These are phyloP conservation scores for Lates calcarifer DNA, from an alignment of 2,113 vertebrate species.

Conservation along the genomic window DNA sequence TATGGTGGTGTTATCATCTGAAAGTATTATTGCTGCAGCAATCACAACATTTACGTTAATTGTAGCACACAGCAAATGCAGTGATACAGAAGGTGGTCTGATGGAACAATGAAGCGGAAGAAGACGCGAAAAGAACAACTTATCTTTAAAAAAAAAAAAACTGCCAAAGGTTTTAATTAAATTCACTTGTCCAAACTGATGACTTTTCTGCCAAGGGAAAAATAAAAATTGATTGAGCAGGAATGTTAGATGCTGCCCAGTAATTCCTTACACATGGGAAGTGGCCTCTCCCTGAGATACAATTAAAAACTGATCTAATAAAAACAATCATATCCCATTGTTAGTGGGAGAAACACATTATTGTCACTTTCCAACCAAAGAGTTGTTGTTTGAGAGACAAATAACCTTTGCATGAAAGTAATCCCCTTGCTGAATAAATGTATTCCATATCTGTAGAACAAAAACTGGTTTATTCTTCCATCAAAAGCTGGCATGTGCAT, in stretches of 20 bases:
- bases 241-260: not conserved
- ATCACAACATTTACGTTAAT: not conserved
- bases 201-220: constrained; percentile 8
- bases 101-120: too few relatives aligned
- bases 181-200: constrained; percentile 2
- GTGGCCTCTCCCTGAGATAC: not conserved
- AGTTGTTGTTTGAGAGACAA: not conserved
- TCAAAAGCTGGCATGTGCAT: too few relatives aligned
- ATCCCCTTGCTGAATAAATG: too few relatives aligned
- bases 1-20: not conserved
- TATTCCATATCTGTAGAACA: too few relatives aligned
- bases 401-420: not conserved
- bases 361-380: not conserved
- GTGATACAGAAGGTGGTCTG: not conserved
- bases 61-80: not conserved
- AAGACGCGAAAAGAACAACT: constrained; percentile 15
- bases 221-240: not conserved
- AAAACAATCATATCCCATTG: constrained; percentile 10
- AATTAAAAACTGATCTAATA: constrained; percentile 24
- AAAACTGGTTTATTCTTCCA: too few relatives aligned
- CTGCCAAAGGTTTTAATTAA: constrained; percentile 2
- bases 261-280: constrained; percentile 2
- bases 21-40: not conserved
- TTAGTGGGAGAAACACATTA: not conserved
- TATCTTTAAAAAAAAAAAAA: constrained; percentile 16